Evolutionary conservation across 2,797 vertebrate genomes (phyloP).

Genomic region (Periophthalmus magnuspinnatus): DNA sequence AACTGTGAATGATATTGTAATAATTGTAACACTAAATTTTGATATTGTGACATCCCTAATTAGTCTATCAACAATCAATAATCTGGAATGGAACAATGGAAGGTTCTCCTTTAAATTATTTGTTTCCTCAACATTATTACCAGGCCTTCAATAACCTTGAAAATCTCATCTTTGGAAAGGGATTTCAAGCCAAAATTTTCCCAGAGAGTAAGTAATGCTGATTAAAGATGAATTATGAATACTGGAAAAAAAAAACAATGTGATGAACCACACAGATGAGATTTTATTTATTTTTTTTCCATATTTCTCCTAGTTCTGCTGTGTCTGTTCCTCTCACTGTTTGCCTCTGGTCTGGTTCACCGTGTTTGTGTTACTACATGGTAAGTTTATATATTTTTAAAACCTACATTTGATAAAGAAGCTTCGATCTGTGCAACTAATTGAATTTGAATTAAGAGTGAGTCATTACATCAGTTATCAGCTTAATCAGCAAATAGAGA

Average conservation of each 20-base stretch:
- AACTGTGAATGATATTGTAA: too few relatives aligned
- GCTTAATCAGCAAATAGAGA: too few relatives aligned
- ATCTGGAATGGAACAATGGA: background rate
- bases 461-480: too few relatives aligned
- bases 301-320: conserved; percentile 70
- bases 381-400: conserved; percentile 37
- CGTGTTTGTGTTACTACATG: conserved; percentile 84
- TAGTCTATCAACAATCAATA: too few relatives aligned
- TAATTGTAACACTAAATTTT: background rate
- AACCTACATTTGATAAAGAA: background rate
- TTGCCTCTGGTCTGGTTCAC: conserved; percentile 93
- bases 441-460: too few relatives aligned
- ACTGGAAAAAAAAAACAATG: too few relatives aligned
- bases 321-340: conserved; percentile 87
- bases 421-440: too few relatives aligned
- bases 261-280: too few relatives aligned
- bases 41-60: too few relatives aligned
- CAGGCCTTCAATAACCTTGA: conserved; percentile 98
- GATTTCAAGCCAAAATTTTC: conserved; percentile 97
- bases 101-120: too few relatives aligned
- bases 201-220: conserved; percentile 88
- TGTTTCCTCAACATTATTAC: conserved; percentile 71
- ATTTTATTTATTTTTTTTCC: too few relatives aligned
- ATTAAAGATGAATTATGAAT: background rate
- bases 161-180: conserved; percentile 92